Conservation (phyloP, 2,113 vertebrate genomes). For the Mustela lutreola region DNA sequence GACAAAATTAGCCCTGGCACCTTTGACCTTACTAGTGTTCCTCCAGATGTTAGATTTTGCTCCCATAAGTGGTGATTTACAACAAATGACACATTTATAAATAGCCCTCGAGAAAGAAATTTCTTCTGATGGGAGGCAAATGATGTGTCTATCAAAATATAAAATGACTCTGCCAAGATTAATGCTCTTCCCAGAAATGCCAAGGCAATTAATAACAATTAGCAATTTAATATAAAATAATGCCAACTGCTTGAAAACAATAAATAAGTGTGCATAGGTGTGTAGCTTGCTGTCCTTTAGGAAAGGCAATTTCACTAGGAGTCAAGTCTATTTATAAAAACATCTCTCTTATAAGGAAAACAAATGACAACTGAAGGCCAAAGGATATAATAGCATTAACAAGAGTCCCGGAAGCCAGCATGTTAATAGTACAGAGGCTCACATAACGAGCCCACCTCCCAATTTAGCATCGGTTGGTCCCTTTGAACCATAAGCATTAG, state of each 20-base stretch:
- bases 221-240: slow-evolving; percentile 68
- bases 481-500: not conserved
- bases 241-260: slow-evolving; percentile 73
- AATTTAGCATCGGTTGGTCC: not conserved
- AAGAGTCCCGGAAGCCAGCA: not conserved
- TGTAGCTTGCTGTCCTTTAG: slow-evolving; percentile 42
- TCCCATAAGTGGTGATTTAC: slow-evolving; percentile 70
- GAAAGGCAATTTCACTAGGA: slow-evolving; percentile 46
- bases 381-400: not conserved
- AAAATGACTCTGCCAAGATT: slow-evolving; percentile 73
- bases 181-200: slow-evolving; percentile 76
- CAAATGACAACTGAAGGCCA: slow-evolving; percentile 6
- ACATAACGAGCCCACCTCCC: not conserved
- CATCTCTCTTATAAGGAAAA: slow-evolving; percentile 62
- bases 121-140: slow-evolving; percentile 57
- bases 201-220: slow-evolving; percentile 83
- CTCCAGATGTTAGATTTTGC: slow-evolving; percentile 68
- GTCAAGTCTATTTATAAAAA: slow-evolving; percentile 36
- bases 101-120: slow-evolving; percentile 72
- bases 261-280: slow-evolving; percentile 31
- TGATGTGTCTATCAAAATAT: slow-evolving; percentile 62
- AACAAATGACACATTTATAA: slow-evolving; percentile 76
- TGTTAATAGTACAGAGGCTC: not conserved
- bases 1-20: slow-evolving; percentile 69
- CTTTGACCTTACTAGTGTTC: slow-evolving; percentile 70